These are phyloP conservation scores for Dusona sp. DNA, from an alignment of 2,888 invertebrate species.

Conservation along the genomic window DNA sequence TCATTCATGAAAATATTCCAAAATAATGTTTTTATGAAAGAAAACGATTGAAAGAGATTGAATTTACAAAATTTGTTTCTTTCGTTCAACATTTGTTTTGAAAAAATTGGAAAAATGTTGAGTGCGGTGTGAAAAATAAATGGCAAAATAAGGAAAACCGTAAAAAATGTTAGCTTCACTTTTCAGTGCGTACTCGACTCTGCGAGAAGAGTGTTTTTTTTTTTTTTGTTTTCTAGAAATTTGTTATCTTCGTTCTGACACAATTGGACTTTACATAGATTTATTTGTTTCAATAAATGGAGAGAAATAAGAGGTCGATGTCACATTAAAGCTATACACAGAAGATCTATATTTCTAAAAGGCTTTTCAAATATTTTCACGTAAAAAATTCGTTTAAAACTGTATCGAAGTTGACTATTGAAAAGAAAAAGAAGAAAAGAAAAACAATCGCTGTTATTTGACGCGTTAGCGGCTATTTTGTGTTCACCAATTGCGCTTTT, in stretches of 20 bases:
- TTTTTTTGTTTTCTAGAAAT: conserved; percentile 4
- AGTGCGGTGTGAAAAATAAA: background rate
- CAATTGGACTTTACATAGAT: background rate
- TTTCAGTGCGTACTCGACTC: conserved; percentile 23
- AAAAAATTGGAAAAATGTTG: background rate
- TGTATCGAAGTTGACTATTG: conserved; percentile 9
- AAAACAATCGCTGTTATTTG: conserved; percentile 5
- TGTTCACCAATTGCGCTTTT: conserved; percentile 11
- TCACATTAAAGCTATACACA: conserved; percentile 35
- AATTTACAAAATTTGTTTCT: background rate
- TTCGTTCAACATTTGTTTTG: no score
- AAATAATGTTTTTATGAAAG: background rate
- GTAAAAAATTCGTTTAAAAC: conserved; percentile 47
- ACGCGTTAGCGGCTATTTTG: background rate
- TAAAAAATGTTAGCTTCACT: conserved; percentile 41
- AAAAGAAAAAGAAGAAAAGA: conserved; percentile 7
- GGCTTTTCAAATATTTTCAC: conserved; percentile 10
- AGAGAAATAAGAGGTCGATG: background rate
- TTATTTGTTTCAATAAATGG: conserved; percentile 3
- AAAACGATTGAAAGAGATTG: background rate
- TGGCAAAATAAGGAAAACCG: conserved; percentile 27
- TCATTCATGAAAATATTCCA: background rate
- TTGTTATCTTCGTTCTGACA: background rate
- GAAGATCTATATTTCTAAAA: conserved; percentile 10
- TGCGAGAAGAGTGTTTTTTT: background rate